Percentiles rank a stretch among this genome's conserved stretches.
Evolutionary conservation across 2,888 invertebrate genomes (phyloP).

Genomic region (Lampropteryx suffumata): DNA sequence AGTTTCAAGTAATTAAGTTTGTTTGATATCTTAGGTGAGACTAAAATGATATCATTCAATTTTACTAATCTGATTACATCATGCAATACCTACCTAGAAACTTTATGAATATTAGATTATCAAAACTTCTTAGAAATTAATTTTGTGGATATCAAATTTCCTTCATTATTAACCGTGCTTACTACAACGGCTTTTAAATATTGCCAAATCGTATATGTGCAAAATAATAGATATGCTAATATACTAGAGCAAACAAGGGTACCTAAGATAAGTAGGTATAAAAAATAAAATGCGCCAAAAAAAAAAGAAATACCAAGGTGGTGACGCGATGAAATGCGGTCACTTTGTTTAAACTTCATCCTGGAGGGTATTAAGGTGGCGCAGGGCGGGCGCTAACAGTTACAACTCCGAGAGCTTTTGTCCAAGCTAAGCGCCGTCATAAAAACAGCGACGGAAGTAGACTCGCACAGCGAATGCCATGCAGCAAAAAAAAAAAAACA

Average conservation of each 20-base stretch:
- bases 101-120: conserved; percentile 27
- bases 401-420: conserved; percentile 55
- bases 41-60: conserved; percentile 34
- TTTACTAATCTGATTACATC: conserved; percentile 33
- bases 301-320: conserved; percentile 18
- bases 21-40: conserved; percentile 21
- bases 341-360: conserved; percentile 26
- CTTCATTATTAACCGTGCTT: too few relatives aligned
- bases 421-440: conserved; percentile 75
- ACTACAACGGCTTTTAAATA: conserved; percentile 3
- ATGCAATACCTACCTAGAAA: conserved; percentile 28
- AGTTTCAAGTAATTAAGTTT: conserved; percentile 13
- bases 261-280: conserved; percentile 1
- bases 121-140: conserved; percentile 15
- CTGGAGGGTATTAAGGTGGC: conserved; percentile 17
- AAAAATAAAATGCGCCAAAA: neutral
- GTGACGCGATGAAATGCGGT: conserved; percentile 32
- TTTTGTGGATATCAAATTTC: conserved; percentile 18
- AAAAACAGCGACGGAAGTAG: conserved; percentile 79
- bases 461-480: conserved; percentile 76
- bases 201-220: neutral
- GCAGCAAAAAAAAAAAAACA: conserved; percentile 79
- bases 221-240: too few relatives aligned
- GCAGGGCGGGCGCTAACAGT: conserved; percentile 59
- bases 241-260: too few relatives aligned